These are phyloP conservation scores for Pseudomyrmex gracilis DNA, from an alignment of 1,140 invertebrate genomes.

Conservation along the genomic window DNA sequence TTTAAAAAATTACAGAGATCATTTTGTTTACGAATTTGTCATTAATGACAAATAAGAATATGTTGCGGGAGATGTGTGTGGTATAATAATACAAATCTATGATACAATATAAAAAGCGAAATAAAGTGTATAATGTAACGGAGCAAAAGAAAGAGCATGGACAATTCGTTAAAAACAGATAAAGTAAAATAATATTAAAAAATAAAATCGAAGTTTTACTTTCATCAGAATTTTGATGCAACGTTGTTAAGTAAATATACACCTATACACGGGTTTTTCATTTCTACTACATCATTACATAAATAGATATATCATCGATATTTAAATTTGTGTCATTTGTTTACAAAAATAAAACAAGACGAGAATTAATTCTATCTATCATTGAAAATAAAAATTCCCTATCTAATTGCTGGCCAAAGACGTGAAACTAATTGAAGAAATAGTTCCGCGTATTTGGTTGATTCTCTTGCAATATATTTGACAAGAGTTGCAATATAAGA, in stretches of 20 bases:
- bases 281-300: slow-evolving; percentile 75
- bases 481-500: too few species aligned
- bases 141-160: slow-evolving; percentile 36
- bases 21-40: slow-evolving; percentile 82
- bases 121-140: slow-evolving; percentile 22
- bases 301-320: slow-evolving; percentile 79
- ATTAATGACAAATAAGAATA: slow-evolving; percentile 79
- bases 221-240: slow-evolving; percentile 68
- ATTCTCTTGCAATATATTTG: too few species aligned
- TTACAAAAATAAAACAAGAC: slow-evolving; percentile 84
- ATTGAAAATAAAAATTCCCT: slow-evolving; percentile 84
- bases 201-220: slow-evolving; percentile 42
- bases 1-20: slow-evolving; percentile 85
- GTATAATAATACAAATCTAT: slow-evolving; percentile 65
- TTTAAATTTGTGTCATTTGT: slow-evolving; percentile 79
- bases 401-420: slow-evolving; percentile 79
- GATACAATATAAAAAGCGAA: slow-evolving; percentile 61
- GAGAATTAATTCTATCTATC: slow-evolving; percentile 83
- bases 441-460: too few species aligned
- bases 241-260: slow-evolving; percentile 77
- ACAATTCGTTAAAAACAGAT: slow-evolving; percentile 45
- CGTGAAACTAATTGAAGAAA: too few species aligned
- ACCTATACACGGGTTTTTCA: slow-evolving; percentile 67
- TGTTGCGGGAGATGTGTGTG: slow-evolving; percentile 64
- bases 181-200: slow-evolving; percentile 2